Percentiles rank a stretch among this genome's conserved stretches.
Evolutionary conservation across 2,888 invertebrate species (phyloP).

Genomic region (Toxonevra muliebris): DNA sequence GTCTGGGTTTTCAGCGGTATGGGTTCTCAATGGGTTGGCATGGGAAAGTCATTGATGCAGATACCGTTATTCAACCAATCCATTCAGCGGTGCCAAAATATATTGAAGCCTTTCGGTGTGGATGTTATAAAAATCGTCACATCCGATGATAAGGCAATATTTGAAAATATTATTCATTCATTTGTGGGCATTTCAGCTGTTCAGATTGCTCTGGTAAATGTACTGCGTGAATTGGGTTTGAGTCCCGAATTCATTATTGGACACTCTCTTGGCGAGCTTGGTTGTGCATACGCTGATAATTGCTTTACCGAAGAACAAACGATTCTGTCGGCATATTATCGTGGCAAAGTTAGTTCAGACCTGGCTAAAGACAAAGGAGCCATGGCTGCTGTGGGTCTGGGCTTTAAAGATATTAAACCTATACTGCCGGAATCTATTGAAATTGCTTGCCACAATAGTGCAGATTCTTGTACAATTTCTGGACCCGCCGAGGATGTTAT

Average conservation of each 20-base stretch:
- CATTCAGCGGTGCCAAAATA: conserved; percentile 70
- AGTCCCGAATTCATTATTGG: conserved; percentile 80
- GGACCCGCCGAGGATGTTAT: conserved; percentile 78
- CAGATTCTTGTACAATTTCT: conserved; percentile 87
- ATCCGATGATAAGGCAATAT: conserved; percentile 69
- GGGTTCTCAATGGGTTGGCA: conserved; percentile 86
- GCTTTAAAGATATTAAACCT: conserved; percentile 67
- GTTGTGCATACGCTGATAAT: conserved; percentile 93
- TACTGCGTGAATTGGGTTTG: conserved; percentile 70
- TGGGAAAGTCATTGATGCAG: conserved; percentile 80
- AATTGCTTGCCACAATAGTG: conserved; percentile 86
- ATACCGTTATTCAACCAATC: conserved; percentile 77
- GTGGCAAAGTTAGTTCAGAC: conserved; percentile 80
- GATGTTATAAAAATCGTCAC: conserved; percentile 72
- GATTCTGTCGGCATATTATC: conserved; percentile 83
- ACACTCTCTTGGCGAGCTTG: conserved; percentile 92
- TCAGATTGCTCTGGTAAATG: conserved; percentile 71
- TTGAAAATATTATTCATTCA: conserved; percentile 73
- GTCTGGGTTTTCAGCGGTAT: conserved; percentile 93
- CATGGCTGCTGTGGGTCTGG: conserved; percentile 88
- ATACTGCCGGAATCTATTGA: conserved; percentile 79
- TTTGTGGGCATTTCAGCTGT: conserved; percentile 77
- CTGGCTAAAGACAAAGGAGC: conserved; percentile 76
- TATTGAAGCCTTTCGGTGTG: conserved; percentile 70
- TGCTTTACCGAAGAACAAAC: conserved; percentile 87